phyloP scores from a whole-genome alignment of 2,113 vertebrate genomes.

The Pterocles orientalis region DNA sequence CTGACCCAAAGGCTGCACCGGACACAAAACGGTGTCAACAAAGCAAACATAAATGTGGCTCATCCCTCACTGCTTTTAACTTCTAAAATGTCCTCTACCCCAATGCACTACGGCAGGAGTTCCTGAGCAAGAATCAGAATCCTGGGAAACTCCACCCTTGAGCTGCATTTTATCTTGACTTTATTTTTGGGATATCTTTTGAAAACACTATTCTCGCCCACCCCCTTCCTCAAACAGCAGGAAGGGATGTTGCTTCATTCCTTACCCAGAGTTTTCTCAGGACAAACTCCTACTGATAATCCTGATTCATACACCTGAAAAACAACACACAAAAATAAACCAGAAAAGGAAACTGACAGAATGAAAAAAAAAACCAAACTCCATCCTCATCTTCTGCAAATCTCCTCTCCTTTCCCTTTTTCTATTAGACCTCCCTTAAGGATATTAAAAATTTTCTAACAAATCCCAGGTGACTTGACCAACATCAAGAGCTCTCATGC shows the following conservation, averaged over 20 bases:
- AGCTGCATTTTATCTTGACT: neutral
- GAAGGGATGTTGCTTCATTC: neutral
- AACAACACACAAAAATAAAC: neutral
- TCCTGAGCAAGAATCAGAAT: neutral
- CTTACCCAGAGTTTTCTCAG: neutral
- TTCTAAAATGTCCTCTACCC: neutral
- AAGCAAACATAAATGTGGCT: neutral
- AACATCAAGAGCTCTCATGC: neutral
- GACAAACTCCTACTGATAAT: neutral
- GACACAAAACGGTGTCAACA: accelerated
- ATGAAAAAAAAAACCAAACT: neutral
- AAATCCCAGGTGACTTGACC: neutral
- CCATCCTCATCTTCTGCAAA: neutral
- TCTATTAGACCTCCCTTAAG: neutral
- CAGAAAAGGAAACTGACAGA: neutral
- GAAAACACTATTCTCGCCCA: neutral
- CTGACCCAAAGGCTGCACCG: neutral
- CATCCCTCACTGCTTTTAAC: neutral
- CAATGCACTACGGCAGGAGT: neutral
- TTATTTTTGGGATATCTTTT: neutral
- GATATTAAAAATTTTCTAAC: neutral
- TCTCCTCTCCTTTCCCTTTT: neutral
- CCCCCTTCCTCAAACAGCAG: neutral
- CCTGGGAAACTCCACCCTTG: neutral
- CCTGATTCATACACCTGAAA: neutral